Evolutionary conservation across 2,888 invertebrate genomes (phyloP).

Genomic region (Drepana falcataria): DNA sequence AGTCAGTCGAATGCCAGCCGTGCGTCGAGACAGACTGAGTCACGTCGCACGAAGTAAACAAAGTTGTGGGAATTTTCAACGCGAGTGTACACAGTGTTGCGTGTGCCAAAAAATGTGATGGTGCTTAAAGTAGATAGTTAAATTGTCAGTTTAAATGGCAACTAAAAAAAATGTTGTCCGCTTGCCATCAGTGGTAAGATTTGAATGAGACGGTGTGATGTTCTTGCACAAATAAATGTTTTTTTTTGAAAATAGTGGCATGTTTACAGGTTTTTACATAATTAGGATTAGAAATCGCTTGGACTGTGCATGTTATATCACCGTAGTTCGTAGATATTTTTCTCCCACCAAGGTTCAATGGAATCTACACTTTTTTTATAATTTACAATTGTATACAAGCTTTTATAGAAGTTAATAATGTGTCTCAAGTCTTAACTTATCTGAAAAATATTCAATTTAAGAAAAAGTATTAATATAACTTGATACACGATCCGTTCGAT

Average conservation of each 20-base stretch:
- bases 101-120: constrained; percentile 23
- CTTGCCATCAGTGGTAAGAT: constrained; percentile 74
- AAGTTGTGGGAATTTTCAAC: background rate
- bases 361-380: too few relatives aligned
- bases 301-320: constrained; percentile 25
- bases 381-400: too few relatives aligned
- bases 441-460: too few relatives aligned
- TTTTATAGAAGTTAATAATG: too few relatives aligned
- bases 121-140: constrained; percentile 23
- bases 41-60: constrained; percentile 4
- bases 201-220: constrained; percentile 36
- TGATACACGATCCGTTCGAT: too few relatives aligned
- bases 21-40: constrained; percentile 35
- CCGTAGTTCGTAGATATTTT: constrained; percentile 6
- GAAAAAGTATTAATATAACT: too few relatives aligned
- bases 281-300: constrained; percentile 39
- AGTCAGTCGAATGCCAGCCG: constrained; percentile 56
- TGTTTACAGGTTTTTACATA: constrained; percentile 72
- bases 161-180: constrained; percentile 71
- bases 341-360: background rate
- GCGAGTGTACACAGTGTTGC: background rate
- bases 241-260: constrained; percentile 51
- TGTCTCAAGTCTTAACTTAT: too few relatives aligned
- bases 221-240: constrained; percentile 45
- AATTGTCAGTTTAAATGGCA: constrained; percentile 46